Base-by-base conservation (phyloP, 2,888 invertebrate genomes). In the Netelia fuscicornis region DNA sequence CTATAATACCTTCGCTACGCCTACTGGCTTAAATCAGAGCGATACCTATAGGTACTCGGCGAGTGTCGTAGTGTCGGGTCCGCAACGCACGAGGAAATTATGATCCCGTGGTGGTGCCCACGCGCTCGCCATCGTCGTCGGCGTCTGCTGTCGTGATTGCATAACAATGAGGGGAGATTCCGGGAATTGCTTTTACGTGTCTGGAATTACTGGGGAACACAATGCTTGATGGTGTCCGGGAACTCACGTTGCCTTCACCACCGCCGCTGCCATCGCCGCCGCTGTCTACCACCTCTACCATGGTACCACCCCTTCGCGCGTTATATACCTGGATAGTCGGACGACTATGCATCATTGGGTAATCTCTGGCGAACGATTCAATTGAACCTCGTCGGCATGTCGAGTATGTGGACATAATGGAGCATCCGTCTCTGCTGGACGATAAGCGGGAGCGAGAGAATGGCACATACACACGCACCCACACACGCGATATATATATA, bases 301-400 rank as follows among this genome's bases (percentile, higher is more conserved):
- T 54, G 71, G 30, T 10, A 9, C 30, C 54, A 8, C 9, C 25
- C 44, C 23, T 44, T 65, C 62, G 20, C 58, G 11, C 52, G 65
- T 64, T 20, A 86, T 86, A 89, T 88, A 87, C 89, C 88, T 87
- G 88, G 89, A 87, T 88, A 56, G 79, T 72, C 71, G 87, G 81
- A 85, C 89, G 92, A 93, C 93, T 92, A 93, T 93, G 92, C 93
- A 91, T 93, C 93, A 93, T 92, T 93, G 93, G 92, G 89, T 93
- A 93, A 93, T 93, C 93, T 92, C 93, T 92, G 91, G 91, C 90
- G 91, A 92, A 92, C 92, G 93, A 93, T 93, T 93, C 93, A 93
- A 93, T 93, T 92, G 92, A 92, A 91, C 88, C 80, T 68, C 91
- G 88, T 85, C 88, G 93, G 93, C 91, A 93, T 91, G 91, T 91